Evolutionary conservation across 2,797 vertebrate genomes (phyloP), one percentile per base, ranked within the genome.

Genomic region (Perodicticus potto): DNA sequence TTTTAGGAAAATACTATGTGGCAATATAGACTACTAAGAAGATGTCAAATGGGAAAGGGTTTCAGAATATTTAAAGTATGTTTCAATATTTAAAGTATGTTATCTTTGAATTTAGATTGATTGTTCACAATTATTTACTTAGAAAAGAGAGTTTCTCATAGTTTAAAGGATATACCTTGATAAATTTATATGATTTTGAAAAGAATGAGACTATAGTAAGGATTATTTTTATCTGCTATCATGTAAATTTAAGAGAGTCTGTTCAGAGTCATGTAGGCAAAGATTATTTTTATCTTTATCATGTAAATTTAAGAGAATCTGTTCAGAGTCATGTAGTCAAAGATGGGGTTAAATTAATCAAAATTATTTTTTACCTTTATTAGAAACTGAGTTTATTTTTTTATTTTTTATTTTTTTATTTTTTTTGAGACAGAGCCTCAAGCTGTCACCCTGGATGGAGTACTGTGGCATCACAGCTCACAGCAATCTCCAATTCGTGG

Each of bases 161-260:
- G 73, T 55, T 89, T 65, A 94, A 69, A 84, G 81, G 77, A 74
- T 78, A 14, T 84, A 5, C 45, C 57, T 89, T 86, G 55, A 74
- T 85, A 70, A 83, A 34, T 34, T 32, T 70, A 57, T 63, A 73
- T 37, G 43, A 40, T 53, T 70, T 72, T 77, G 69, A n/a, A 61
- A 82, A 93, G 25, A 57, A 29, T 86, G 49, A 17, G 32, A 87
- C 34, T 40, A n/a, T 10, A 55, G 5, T 25, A 27, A 61, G n/a
- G 37, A 40, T 74, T 80, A 81, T 32, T 83, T 32, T 86, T 61
- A 4, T 55, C 37, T 72, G 27, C 6, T 77, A 4, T 93, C 61
- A 57, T 91, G 43, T 37, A 65, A 78, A 23, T 76, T 77, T 69
- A 80, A 0, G 73, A 49, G 10, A 43, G 43, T 90, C 43, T 17